Evolutionary conservation across 2,797 vertebrate genomes (phyloP), one percentile per base, ranked within the genome.

Genomic region (Lagocephalus sceleratus): DNA sequence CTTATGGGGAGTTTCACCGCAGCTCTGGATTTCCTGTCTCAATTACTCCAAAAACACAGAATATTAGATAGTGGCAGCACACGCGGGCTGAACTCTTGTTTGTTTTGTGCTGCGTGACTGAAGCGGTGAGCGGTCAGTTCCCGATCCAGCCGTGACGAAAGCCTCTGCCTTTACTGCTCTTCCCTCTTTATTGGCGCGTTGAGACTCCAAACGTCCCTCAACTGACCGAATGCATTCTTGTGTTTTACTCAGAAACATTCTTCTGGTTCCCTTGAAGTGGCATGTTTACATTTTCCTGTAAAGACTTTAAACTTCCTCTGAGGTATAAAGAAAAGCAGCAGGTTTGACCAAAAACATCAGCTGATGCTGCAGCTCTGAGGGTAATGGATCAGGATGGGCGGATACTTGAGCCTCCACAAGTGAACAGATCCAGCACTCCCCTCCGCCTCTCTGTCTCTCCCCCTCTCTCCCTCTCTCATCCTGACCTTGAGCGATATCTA

Each of bases 401-500:
- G 32, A 10, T 35, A 14, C 12, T 12, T 35, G 3, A 35, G 32
- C 1, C 12, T 35, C 12, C 32, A 35, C 32, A 35, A 14, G 12
- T 35, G 12, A 35, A 12, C 32, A 35, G 32, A 14, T 35, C 32
- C 3, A 35, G 2, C 32, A 4, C 32, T 14, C 32, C 47, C 29
- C 3, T 48, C 47, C 32, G n/a, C 20, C 16, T 19, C 23, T 48
- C 1, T 48, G 23, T 48, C 25, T 75, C 5, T 25, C 29, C n/a
- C 16, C 29, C 15, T 53, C 40, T 17, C 3, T 44, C 5, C 11
- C 43, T 16, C 20, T 22, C 43, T 19, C n/a, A 6, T 26, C 29
- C n/a, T 75, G 74, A 79, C 75, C 66, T 78, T 81, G 63, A 73
- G 60, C 20, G 1, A 52, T 22, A 3, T 50, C 66, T 35, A n/a